Conservation (phyloP, 2,113 vertebrate species). For the Synchiropus splendidus region DNA sequence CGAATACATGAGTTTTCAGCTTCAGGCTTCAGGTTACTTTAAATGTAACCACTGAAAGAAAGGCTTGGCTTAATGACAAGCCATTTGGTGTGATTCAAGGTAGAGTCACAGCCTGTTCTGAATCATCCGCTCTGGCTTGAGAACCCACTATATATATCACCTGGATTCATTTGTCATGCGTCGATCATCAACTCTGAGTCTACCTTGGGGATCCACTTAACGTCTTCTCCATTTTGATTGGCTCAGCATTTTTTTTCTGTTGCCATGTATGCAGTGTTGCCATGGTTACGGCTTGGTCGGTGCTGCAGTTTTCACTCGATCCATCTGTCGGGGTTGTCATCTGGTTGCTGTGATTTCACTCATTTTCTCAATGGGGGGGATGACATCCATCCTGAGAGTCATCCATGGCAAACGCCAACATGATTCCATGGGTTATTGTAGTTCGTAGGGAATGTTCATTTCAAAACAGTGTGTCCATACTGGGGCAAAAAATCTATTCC, state of each 20-base stretch:
- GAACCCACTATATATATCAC: conserved; percentile 10
- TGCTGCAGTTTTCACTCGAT: conserved; percentile 36
- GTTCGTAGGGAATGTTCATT: too few relatives aligned
- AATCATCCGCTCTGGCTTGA: conserved; percentile 16
- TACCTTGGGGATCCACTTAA: conserved; percentile 38
- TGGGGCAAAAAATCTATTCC: too few relatives aligned
- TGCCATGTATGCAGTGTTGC: conserved; percentile 43
- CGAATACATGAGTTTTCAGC: too few relatives aligned
- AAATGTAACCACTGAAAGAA: conserved; percentile 14
- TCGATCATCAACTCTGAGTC: conserved; percentile 19
- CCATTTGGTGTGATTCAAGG: conserved; percentile 29
- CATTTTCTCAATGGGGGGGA: conserved; percentile 47
- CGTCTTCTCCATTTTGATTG: conserved; percentile 32
- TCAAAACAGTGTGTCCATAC: too few relatives aligned
- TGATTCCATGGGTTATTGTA: too few relatives aligned
- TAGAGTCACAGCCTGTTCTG: conserved; percentile 7
- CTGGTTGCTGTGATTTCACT: conserved; percentile 44
- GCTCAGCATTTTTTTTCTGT: conserved; percentile 36
- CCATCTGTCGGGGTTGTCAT: conserved; percentile 55
- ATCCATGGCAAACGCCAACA: conserved; percentile 23
- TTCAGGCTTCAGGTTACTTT: conserved; percentile 18
- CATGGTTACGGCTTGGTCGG: conserved; percentile 47
- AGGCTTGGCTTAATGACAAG: conserved; percentile 16
- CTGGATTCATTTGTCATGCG: conserved; percentile 13
- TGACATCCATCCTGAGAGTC: conserved; percentile 28